Evolutionary conservation across 1,140 invertebrate genomes (phyloP).

Genomic region (Anthonomus grandis): DNA sequence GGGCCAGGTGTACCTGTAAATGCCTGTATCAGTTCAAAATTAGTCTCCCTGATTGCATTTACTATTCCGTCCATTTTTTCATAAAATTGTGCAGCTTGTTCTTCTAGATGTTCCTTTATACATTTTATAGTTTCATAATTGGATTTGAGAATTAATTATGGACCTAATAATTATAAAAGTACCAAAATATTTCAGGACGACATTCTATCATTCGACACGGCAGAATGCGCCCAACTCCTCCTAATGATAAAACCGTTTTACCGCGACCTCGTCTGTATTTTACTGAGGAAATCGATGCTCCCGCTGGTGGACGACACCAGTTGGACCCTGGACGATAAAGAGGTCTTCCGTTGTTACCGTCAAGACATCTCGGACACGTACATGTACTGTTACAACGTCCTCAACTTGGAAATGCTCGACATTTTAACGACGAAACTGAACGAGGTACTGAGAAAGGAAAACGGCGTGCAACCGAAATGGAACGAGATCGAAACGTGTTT

Average conservation of each 20-base stretch:
- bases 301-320: constrained; percentile 52
- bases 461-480: constrained; percentile 50
- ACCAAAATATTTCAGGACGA: constrained; percentile 57
- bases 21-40: too few relatives aligned
- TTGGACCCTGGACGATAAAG: constrained; percentile 71
- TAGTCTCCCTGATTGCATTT: too few relatives aligned
- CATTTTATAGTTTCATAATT: too few relatives aligned
- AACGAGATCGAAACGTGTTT: constrained; percentile 74
- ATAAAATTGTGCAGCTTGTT: too few relatives aligned
- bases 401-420: constrained; percentile 66
- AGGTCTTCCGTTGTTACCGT: constrained; percentile 83
- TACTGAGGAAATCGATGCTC: constrained; percentile 65
- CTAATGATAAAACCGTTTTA: constrained; percentile 63
- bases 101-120: too few relatives aligned
- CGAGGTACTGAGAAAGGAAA: constrained; percentile 51
- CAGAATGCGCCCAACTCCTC: constrained; percentile 51
- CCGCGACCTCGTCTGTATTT: constrained; percentile 58
- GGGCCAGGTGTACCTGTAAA: too few relatives aligned
- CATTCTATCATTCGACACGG: constrained; percentile 53
- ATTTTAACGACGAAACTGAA: constrained; percentile 59
- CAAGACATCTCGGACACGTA: constrained; percentile 89
- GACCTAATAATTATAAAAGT: too few relatives aligned
- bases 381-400: constrained; percentile 79
- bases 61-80: too few relatives aligned
- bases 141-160: too few relatives aligned